Percentiles rank a stretch among this genome's conserved stretches.
Evolutionary conservation across 2,797 vertebrate genomes (phyloP).

Genomic region (Acanthiza pusilla): DNA sequence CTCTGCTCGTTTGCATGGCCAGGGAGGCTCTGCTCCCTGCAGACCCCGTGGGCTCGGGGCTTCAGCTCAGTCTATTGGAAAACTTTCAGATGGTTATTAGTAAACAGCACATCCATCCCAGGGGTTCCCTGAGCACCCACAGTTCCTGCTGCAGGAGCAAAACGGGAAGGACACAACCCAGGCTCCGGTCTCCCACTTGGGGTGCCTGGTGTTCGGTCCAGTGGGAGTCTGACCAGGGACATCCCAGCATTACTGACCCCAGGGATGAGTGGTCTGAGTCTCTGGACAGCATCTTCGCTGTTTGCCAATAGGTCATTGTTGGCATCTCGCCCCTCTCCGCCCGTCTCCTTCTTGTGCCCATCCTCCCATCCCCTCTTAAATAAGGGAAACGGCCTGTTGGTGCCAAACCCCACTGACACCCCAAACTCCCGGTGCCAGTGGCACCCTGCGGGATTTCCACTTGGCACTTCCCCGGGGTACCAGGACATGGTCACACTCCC

Average conservation of each 20-base stretch:
- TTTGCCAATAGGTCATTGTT: not conserved
- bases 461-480: accelerated
- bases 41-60: accelerated
- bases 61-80: not conserved
- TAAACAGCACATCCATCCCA: not conserved
- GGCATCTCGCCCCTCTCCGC: not conserved
- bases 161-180: not conserved
- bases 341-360: not conserved
- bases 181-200: not conserved
- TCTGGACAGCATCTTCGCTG: not conserved
- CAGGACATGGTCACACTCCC: too few relatives aligned
- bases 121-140: not conserved
- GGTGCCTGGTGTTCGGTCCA: not conserved
- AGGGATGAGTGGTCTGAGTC: not conserved
- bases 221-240: not conserved
- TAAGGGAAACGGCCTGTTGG: not conserved
- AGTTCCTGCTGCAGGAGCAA: not conserved
- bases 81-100: not conserved
- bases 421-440: accelerated
- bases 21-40: not conserved
- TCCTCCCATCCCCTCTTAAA: not conserved
- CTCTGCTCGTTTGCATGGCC: not conserved
- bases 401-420: not conserved
- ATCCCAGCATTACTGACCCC: not conserved
- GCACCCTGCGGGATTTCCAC: not conserved